Conservation (phyloP, 2,888 invertebrate species). For the Nasonovia ribisnigri region DNA sequence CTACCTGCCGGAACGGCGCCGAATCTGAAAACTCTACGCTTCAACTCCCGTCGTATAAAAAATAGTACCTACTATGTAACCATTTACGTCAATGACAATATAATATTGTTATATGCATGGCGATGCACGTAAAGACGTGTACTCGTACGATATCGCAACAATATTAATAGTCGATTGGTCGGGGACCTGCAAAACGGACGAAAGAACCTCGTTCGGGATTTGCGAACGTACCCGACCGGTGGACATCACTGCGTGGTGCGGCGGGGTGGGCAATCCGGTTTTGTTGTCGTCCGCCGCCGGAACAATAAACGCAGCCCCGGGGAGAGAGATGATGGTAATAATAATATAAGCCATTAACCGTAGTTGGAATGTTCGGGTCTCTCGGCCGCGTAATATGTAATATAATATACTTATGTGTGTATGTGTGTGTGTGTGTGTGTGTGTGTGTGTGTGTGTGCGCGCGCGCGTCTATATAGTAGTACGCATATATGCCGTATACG, state of each 20-base stretch:
- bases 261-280: conserved; percentile 38
- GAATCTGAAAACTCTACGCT: neutral
- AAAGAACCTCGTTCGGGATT: neutral
- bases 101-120: neutral
- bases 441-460: too few species aligned
- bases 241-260: conserved; percentile 27
- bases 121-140: neutral
- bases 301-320: conserved; percentile 31
- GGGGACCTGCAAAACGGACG: neutral
- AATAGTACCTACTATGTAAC: too few species aligned
- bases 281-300: conserved; percentile 4
- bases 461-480: neutral
- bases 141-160: neutral
- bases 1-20: neutral
- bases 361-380: conserved; percentile 43
- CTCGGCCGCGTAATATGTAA: neutral
- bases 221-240: neutral
- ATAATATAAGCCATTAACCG: conserved; percentile 43
- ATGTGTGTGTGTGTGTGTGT: neutral
- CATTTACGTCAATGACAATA: neutral
- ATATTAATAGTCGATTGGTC: neutral
- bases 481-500: neutral
- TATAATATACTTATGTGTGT: neutral
- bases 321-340: neutral
- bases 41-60: neutral